Evolutionary conservation across 1,140 invertebrate genomes (phyloP), one percentile per base, ranked within the genome.

Genomic region (Meloidogyne exigua): DNA sequence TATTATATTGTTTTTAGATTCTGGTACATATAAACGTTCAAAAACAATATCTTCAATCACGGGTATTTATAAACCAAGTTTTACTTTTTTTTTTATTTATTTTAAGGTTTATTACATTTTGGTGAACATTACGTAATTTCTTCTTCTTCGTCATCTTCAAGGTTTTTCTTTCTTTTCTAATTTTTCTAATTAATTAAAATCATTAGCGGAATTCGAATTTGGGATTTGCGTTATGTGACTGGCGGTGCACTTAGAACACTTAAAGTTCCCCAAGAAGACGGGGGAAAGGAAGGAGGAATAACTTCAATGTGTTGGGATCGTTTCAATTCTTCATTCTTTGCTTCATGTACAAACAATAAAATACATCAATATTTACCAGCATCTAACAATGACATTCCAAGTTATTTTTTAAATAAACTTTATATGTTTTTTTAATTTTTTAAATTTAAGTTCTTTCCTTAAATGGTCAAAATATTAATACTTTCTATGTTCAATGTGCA

Each of bases 151-250:
- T 79, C 77, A 1, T n/a, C 76, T 12, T 42, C 21, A 23, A 79
- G 77, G 77, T 79, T 18, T 12, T 32, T 72, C 1, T 76, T 36
- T 76, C 18, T 10, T 15, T 11, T 11, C 23, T 75, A 25, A n/a
- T 73, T 65, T 32, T 25, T 4, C 3, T n/a, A 21, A 32, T 49
- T 7, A 18, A 36, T 21, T n/a, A 26, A 49, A 23, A 12, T 26
- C 72, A 80, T 57, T 72, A 79, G 77, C 18, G 77, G 77, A 26
- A 79, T 79, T 78, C 68, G 77, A 21, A 36, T 79, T 25, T 79
- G 77, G 77, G 77, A 79, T 80, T 65, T 79, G 21, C 77, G 77
- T 21, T 79, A 79, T 28, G 28, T 75, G 11, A 49, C 69, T 25
- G 21, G 64, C 15, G 57, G 28, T n/a, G 79, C 77, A 10, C n/a